Conservation (phyloP, 64 coral and sea anemone genomes). For the Montipora efflorescens region DNA sequence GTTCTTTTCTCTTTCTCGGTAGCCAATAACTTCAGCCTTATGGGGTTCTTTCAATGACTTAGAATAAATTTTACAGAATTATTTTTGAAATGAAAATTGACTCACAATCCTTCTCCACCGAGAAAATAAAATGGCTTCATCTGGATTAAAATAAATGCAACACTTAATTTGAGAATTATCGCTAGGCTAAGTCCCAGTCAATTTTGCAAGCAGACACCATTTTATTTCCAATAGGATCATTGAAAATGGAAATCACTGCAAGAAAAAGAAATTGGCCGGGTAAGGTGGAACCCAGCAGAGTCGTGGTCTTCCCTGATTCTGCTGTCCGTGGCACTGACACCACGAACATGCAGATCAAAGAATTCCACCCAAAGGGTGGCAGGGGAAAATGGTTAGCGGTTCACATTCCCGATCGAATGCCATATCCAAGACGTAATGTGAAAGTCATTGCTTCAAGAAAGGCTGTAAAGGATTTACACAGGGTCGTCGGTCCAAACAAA, state of each 20-base stretch:
- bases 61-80: too few relatives aligned
- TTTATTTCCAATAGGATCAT: neutral
- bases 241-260: neutral
- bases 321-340: conserved; percentile 77
- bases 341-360: conserved; percentile 92
- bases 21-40: too few relatives aligned
- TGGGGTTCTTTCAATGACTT: too few relatives aligned
- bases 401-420: conserved; percentile 87
- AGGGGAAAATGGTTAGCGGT: conserved; percentile 87
- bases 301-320: conserved; percentile 86
- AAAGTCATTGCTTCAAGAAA: conserved; percentile 89
- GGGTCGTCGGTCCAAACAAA: conserved; percentile 83
- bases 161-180: neutral
- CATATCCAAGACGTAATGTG: conserved; percentile 57
- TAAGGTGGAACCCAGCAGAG: conserved; percentile 86
- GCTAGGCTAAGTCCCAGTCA: neutral
- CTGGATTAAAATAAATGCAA: too few relatives aligned
- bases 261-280: conserved; percentile 10
- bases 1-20: too few relatives aligned
- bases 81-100: too few relatives aligned
- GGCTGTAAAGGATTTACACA: conserved; percentile 81
- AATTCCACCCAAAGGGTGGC: conserved; percentile 70
- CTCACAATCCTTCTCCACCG: too few relatives aligned
- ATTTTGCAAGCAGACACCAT: neutral
- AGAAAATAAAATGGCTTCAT: too few relatives aligned